Evolutionary conservation across 2,888 invertebrate genomes (phyloP).

Genomic region (Ennomos erosarius): DNA sequence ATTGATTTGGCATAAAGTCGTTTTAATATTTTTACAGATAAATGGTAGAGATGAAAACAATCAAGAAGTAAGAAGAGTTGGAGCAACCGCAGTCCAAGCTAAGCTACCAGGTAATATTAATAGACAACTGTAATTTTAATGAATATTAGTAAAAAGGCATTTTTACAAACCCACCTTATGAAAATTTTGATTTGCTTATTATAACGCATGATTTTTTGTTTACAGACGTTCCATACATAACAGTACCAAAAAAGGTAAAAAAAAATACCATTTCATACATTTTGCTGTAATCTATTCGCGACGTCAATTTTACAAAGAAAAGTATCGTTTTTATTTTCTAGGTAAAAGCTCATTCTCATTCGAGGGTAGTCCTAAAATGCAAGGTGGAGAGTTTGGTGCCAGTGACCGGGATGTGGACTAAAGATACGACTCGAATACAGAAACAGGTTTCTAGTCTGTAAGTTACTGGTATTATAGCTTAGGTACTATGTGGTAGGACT

Average conservation of each 20-base stretch:
- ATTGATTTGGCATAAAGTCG: no score
- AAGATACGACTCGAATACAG: slow-evolving; percentile 50
- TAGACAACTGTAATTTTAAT: slow-evolving; percentile 16
- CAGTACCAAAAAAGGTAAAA: slow-evolving; percentile 64
- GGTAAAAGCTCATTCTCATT: slow-evolving; percentile 70
- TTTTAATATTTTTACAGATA: slow-evolving; percentile 67
- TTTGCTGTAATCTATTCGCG: background rate
- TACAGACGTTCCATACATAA: slow-evolving; percentile 83
- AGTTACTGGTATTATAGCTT: slow-evolving; percentile 36
- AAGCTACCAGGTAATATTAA: slow-evolving; percentile 78
- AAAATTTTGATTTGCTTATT: no score
- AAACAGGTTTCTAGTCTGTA: slow-evolving; percentile 60
- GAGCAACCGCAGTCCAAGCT: slow-evolving; percentile 88
- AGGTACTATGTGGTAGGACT: no score
- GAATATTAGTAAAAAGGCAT: no score
- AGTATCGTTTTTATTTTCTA: slow-evolving; percentile 36
- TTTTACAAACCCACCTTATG: no score
- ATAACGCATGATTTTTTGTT: slow-evolving; percentile 21
- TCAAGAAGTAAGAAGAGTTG: slow-evolving; percentile 86
- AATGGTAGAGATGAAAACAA: slow-evolving; percentile 86
- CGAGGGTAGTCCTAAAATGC: slow-evolving; percentile 83
- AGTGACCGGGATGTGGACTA: slow-evolving; percentile 84
- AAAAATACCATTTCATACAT: slow-evolving; percentile 6
- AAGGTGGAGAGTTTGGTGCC: slow-evolving; percentile 87
- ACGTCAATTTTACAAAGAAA: no score